Conservation (phyloP, 2,888 invertebrate genomes). For the Monoplex corrugatus region DNA sequence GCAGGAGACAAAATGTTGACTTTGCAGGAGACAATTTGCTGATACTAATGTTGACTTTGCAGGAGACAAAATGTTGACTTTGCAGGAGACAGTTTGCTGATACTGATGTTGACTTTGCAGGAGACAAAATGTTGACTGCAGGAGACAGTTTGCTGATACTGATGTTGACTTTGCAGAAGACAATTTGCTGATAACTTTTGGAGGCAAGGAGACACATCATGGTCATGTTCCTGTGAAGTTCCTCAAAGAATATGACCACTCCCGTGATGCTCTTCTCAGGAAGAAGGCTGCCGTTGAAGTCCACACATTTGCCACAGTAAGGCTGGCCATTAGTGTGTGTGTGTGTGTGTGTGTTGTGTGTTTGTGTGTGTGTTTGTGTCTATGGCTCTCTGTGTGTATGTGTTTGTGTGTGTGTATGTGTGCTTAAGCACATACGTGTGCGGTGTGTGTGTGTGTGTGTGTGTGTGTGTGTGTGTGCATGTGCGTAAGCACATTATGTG, state of each 20-base stretch:
- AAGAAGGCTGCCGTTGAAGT: slow-evolving; percentile 43
- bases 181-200: slow-evolving; percentile 12
- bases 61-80: no score
- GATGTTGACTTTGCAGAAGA: background rate
- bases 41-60: no score
- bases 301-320: slow-evolving; percentile 40
- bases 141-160: no score
- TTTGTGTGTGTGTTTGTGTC: background rate
- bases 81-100: no score
- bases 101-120: no score
- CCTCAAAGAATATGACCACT: slow-evolving; percentile 44
- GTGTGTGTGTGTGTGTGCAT: background rate
- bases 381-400: background rate
- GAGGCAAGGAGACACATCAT: slow-evolving; percentile 24
- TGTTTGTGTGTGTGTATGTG: background rate
- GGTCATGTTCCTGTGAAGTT: slow-evolving; percentile 46
- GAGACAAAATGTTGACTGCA: no score
- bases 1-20: no score
- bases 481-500: no score
- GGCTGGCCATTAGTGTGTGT: background rate
- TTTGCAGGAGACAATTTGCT: no score
- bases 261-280: slow-evolving; percentile 14
- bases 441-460: no score
- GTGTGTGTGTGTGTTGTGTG: background rate
- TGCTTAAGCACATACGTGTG: background rate